Conservation (phyloP, 2,113 vertebrate genomes). For the Conger conger region DNA sequence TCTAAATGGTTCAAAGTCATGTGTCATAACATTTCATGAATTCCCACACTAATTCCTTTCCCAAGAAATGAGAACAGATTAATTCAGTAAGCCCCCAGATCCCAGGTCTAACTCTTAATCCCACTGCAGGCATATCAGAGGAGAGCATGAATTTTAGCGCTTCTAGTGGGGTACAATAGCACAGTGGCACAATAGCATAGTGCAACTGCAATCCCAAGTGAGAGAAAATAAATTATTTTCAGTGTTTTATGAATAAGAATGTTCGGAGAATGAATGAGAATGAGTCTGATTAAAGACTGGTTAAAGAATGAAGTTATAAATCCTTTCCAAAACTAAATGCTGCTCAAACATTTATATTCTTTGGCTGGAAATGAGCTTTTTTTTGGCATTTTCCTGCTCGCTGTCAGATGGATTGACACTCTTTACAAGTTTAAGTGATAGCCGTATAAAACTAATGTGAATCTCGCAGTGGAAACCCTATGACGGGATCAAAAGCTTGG, state of each 20-base stretch:
- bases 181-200: not conserved
- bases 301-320: not conserved
- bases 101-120: not conserved
- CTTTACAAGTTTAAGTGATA: not conserved
- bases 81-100: not conserved
- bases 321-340: not conserved
- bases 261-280: not conserved
- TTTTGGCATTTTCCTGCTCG: not conserved
- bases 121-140: not conserved
- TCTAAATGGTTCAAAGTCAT: not conserved
- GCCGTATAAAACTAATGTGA: not conserved
- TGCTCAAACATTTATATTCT: not conserved
- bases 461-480: not conserved
- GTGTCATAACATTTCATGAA: not conserved
- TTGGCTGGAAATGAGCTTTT: not conserved
- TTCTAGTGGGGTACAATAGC: no score
- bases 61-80: not conserved
- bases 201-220: not conserved
- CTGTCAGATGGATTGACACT: not conserved
- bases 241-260: not conserved
- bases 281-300: no score
- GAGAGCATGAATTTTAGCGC: not conserved
- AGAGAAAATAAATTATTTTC: constrained; percentile 1
- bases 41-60: not conserved
- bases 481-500: constrained; percentile 16